phyloP scores from a whole-genome alignment of 2,797 vertebrate genomes.

The Philypnodon macrostomus region DNA sequence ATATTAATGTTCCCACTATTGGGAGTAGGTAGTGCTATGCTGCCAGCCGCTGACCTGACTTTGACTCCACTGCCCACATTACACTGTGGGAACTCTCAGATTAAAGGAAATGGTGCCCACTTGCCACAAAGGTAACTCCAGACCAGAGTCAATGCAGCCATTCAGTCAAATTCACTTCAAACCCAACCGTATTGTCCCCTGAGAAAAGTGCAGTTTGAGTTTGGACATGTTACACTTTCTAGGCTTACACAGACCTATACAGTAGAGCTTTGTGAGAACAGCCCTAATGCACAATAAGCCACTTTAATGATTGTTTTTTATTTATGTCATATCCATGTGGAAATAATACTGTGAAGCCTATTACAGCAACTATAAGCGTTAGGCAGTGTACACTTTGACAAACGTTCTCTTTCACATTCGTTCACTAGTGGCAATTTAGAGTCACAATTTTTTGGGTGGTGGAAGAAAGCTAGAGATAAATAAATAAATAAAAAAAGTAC shows the following conservation, averaged over 20 bases:
- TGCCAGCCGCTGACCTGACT: conserved; percentile 18
- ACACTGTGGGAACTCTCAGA: conserved; percentile 34
- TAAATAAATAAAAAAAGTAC: too few relatives aligned
- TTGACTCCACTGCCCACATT: conserved; percentile 17
- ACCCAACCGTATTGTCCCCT: conserved; percentile 11
- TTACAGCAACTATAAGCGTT: too few relatives aligned
- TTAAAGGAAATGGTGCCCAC: conserved; percentile 13
- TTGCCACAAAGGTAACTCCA: conserved; percentile 22
- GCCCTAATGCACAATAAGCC: neutral
- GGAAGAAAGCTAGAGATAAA: too few relatives aligned
- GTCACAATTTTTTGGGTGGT: too few relatives aligned
- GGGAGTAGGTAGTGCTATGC: conserved; percentile 12
- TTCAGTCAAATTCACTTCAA: conserved; percentile 24
- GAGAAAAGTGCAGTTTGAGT: conserved; percentile 19
- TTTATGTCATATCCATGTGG: neutral
- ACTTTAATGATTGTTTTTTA: neutral
- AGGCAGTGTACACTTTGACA: too few relatives aligned
- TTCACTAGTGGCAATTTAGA: too few relatives aligned
- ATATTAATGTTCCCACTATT: conserved; percentile 2
- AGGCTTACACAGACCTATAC: neutral
- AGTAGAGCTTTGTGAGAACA: neutral
- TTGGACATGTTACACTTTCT: neutral
- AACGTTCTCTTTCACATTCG: too few relatives aligned
- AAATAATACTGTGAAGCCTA: too few relatives aligned
- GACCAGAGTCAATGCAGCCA: conserved; percentile 21